These are phyloP conservation scores for Phthorimaea operculella DNA, from an alignment of 1,140 invertebrate genomes.

Conservation along the genomic window DNA sequence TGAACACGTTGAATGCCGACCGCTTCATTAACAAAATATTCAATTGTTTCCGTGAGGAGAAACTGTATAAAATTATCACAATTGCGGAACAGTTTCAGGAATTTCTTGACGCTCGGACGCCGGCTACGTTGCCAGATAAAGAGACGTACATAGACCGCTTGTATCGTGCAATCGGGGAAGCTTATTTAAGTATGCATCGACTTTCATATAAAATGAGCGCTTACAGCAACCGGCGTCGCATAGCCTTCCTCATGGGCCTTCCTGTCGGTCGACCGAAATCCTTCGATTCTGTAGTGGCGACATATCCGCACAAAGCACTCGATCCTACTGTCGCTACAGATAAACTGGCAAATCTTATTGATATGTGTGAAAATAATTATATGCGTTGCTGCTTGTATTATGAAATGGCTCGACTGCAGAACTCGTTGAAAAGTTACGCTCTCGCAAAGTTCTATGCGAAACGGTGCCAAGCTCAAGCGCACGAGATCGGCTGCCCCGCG, in stretches of 20 bases:
- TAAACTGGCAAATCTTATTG: not conserved
- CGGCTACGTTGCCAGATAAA: not conserved
- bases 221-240: constrained; percentile 1
- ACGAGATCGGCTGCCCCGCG: constrained; percentile 7
- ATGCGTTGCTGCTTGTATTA: constrained; percentile 41
- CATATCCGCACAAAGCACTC: not conserved
- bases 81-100: constrained; percentile 9
- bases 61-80: constrained; percentile 11
- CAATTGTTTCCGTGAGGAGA: not conserved
- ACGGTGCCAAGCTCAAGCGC: constrained; percentile 37
- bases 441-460: constrained; percentile 37
- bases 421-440: constrained; percentile 34
- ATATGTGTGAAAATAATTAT: constrained; percentile 19
- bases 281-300: constrained; percentile 4
- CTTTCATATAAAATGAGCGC: constrained; percentile 3
- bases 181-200: not conserved
- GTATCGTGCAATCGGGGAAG: not conserved
- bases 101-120: constrained; percentile 6
- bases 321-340: not conserved
- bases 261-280: not conserved
- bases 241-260: constrained; percentile 5
- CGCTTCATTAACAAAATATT: not conserved
- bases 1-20: not conserved
- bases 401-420: constrained; percentile 34
- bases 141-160: not conserved